These are phyloP conservation scores for Thysanoteuthis rhombus DNA, from an alignment of 2,888 invertebrate species.

Conservation along the genomic window DNA sequence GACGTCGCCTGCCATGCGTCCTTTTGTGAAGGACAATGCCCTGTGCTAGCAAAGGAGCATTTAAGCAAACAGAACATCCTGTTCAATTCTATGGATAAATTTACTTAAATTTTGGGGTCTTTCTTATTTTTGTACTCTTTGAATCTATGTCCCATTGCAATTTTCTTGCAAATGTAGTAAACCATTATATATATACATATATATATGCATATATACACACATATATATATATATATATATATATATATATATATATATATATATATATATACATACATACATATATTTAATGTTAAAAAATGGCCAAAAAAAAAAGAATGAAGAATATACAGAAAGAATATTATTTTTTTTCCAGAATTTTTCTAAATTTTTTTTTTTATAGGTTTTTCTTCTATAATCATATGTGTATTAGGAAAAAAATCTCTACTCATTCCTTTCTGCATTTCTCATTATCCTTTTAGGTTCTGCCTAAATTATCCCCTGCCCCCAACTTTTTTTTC, in stretches of 20 bases:
- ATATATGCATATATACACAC: neutral
- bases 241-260: neutral
- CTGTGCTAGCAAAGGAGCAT: conserved; percentile 12
- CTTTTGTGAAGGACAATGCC: conserved; percentile 24
- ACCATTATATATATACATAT: neutral
- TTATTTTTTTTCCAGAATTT: neutral
- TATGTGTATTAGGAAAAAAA: neutral
- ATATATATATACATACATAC: neutral
- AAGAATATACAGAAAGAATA: neutral
- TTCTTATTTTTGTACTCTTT: conserved; percentile 33
- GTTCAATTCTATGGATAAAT: conserved; percentile 17
- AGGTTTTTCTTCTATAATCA: neutral
- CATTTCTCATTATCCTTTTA: conserved; percentile 1
- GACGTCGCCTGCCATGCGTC: conserved; percentile 21
- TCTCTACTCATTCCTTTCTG: neutral
- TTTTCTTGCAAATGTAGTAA: conserved; percentile 30
- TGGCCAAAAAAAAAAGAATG: neutral
- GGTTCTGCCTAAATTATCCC: neutral
- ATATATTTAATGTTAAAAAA: neutral
- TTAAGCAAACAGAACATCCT: conserved; percentile 1
- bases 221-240: neutral
- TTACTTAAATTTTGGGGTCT: conserved; percentile 32
- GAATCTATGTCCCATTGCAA: conserved; percentile 26
- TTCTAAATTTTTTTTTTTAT: neutral
- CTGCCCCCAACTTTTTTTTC: neutral